These are phyloP conservation scores for Phrynosoma blainvillii DNA, from an alignment of 2,113 vertebrate genomes.

Conservation along the genomic window DNA sequence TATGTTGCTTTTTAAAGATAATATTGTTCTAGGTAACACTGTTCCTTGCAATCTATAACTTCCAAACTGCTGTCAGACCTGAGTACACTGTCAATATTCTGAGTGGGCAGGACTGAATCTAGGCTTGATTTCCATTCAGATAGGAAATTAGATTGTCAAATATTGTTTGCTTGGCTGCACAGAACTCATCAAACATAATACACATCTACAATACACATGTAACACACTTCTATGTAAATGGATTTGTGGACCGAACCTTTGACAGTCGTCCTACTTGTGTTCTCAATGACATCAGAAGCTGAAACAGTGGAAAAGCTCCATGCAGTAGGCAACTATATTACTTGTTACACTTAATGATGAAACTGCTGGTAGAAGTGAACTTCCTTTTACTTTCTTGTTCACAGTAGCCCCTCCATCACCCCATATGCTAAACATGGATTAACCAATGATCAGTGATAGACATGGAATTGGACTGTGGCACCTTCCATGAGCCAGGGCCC, in stretches of 20 bases:
- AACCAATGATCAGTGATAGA: no score
- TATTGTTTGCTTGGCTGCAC: background rate
- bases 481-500: no score
- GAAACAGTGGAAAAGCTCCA: background rate
- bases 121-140: background rate
- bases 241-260: background rate
- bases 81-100: background rate
- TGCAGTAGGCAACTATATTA: no score
- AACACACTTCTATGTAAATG: background rate
- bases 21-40: no score
- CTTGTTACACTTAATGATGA: background rate
- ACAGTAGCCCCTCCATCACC: no score
- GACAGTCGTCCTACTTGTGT: background rate
- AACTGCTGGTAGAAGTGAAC: no score
- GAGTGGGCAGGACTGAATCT: background rate
- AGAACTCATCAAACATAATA: background rate
- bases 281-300: background rate
- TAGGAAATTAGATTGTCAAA: background rate
- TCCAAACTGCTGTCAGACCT: no score
- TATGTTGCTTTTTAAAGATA: no score
- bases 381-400: no score
- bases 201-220: background rate
- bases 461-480: no score
- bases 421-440: no score
- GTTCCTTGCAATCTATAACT: no score